A percentile compares a stretch with the other conserved stretches of the same genome.
Evolutionary conservation across 2,888 invertebrate genomes (phyloP).

Genomic region (Zele albiditarsus): DNA sequence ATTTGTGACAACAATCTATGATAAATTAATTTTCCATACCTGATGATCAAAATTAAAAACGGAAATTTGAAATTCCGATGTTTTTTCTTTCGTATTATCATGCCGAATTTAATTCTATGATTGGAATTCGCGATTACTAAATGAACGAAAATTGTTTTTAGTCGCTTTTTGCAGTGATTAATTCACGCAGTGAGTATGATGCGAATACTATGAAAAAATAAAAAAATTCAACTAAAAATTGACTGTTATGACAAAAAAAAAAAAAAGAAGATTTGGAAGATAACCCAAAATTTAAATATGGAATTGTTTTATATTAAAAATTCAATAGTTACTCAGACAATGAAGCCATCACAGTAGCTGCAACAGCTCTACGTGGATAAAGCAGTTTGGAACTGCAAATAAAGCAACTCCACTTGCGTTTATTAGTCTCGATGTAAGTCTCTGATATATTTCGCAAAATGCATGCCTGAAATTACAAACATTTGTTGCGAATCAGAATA

Average conservation of each 20-base stretch:
- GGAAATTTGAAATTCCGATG: constrained; percentile 38
- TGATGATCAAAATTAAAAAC: constrained; percentile 20
- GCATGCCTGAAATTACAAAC: constrained; percentile 8
- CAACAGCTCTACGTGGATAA: constrained; percentile 16
- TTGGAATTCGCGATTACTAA: neutral
- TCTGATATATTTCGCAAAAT: neutral
- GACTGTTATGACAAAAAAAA: neutral
- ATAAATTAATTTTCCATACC: neutral
- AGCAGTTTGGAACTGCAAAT: constrained; percentile 8
- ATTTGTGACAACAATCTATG: constrained; percentile 9
- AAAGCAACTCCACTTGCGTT: constrained; percentile 17
- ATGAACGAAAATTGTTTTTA: neutral
- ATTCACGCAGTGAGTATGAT: neutral
- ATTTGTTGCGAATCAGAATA: neutral
- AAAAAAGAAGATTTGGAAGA: constrained; percentile 37
- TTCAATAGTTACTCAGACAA: constrained; percentile 42
- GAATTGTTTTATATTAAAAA: constrained; percentile 55
- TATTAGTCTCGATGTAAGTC: neutral
- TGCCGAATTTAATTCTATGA: neutral
- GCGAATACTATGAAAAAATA: neutral
- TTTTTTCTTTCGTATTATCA: neutral
- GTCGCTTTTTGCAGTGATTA: neutral
- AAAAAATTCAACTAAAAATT: neutral
- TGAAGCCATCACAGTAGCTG: constrained; percentile 1
- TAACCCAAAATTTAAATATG: neutral